A percentile compares a stretch with the other conserved stretches of the same genome.
Evolutionary conservation across 2,888 invertebrate species (phyloP).

Genomic region (Hipparchia sbordonii): DNA sequence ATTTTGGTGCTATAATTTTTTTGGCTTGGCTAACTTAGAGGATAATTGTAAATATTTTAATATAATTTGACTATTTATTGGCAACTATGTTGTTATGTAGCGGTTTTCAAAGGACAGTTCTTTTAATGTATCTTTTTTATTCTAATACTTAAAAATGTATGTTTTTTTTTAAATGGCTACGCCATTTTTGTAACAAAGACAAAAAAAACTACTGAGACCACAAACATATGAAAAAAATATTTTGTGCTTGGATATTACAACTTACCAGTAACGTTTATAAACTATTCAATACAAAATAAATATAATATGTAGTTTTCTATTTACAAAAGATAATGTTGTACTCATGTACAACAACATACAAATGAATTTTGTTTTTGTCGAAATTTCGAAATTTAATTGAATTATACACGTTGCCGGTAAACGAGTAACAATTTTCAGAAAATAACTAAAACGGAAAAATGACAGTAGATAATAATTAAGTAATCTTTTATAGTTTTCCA

Average conservation of each 20-base stretch:
- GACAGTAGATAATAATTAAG: neutral
- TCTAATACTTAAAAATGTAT: slow-evolving; percentile 4
- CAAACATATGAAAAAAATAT: neutral
- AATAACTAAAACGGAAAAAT: neutral
- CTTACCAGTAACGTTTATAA: slow-evolving; percentile 1
- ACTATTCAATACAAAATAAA: neutral
- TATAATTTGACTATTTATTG: slow-evolving; percentile 70
- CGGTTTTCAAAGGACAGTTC: slow-evolving; percentile 49
- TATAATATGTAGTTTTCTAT: neutral
- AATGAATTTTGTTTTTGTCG: neutral
- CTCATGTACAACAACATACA: too few species aligned
- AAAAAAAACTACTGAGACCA: neutral
- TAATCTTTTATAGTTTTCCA: neutral
- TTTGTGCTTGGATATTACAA: neutral
- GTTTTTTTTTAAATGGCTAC: slow-evolving; percentile 30
- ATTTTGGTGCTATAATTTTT: slow-evolving; percentile 79
- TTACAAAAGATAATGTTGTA: neutral
- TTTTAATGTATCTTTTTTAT: slow-evolving; percentile 40
- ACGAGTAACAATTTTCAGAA: neutral
- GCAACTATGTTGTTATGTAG: slow-evolving; percentile 64
- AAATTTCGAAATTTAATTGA: neutral
- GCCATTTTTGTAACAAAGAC: slow-evolving; percentile 28
- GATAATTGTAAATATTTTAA: slow-evolving; percentile 71
- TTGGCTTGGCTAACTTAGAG: slow-evolving; percentile 80
- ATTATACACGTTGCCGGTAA: neutral